phyloP scores from a whole-genome alignment of 2,797 vertebrate species.

The Channa striata region DNA sequence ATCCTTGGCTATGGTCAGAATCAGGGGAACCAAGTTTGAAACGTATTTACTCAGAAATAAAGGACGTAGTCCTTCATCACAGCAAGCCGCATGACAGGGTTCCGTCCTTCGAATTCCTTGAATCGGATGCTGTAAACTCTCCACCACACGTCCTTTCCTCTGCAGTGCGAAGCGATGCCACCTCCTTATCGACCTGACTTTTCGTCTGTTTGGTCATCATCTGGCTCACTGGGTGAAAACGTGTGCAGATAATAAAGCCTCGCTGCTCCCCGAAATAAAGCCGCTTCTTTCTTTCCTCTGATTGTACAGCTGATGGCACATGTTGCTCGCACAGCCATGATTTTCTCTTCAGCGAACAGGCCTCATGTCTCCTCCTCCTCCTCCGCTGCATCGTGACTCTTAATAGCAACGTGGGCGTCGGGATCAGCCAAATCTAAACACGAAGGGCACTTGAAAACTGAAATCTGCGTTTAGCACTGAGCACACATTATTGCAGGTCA shows the following conservation, averaged over 20 bases:
- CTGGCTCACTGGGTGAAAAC: neutral
- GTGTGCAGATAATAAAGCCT: neutral
- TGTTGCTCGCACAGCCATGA: neutral
- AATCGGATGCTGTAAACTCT: too few species aligned
- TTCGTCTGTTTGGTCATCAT: neutral
- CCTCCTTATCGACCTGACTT: neutral
- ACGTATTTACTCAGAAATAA: too few species aligned
- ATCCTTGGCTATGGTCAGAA: too few species aligned
- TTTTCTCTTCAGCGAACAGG: neutral
- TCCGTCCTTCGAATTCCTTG: too few species aligned
- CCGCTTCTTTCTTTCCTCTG: neutral
- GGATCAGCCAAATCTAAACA: neutral
- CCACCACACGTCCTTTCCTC: neutral
- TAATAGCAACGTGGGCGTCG: neutral
- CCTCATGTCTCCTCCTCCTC: constrained; percentile 9
- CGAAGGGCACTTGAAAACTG: neutral
- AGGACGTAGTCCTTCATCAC: too few species aligned
- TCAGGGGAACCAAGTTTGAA: too few species aligned
- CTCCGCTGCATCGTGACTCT: constrained; percentile 8
- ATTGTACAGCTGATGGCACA: neutral
- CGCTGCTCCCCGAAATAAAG: neutral
- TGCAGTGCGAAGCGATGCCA: neutral
- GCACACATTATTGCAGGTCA: neutral
- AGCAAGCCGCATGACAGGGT: too few species aligned
- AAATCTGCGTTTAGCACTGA: neutral